A percentile compares a stretch with the other conserved stretches of the same genome.
These are phyloP conservation scores for Coelopa pilipes DNA, from an alignment of 2,888 invertebrate genomes.

Conservation along the genomic window DNA sequence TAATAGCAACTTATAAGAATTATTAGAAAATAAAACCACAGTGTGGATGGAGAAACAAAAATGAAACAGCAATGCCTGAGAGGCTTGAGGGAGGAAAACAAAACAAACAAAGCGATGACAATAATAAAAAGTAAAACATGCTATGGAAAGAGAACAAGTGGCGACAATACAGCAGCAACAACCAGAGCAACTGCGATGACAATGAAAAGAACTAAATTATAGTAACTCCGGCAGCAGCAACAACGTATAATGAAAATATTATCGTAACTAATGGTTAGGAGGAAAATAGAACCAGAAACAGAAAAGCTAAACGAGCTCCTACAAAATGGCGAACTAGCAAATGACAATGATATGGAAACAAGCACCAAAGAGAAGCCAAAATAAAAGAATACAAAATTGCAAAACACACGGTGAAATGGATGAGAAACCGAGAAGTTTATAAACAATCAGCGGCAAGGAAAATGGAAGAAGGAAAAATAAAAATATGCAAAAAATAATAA, in stretches of 20 bases:
- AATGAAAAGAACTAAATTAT: not conserved
- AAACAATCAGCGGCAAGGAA: constrained; percentile 4
- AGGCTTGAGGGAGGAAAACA: not conserved
- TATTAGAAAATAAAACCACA: too few relatives aligned
- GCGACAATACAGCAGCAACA: constrained; percentile 6
- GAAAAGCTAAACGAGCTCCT: not conserved
- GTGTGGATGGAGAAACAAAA: too few relatives aligned
- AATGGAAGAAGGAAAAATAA: constrained; percentile 32
- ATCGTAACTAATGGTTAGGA: constrained; percentile 15
- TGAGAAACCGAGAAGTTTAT: constrained; percentile 7
- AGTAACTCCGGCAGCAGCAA: not conserved
- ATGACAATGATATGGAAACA: constrained; percentile 32
- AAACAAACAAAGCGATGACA: not conserved
- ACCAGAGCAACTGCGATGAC: constrained; percentile 25
- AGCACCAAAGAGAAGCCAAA: not conserved
- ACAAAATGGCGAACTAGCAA: constrained; percentile 38
- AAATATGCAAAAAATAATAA: constrained; percentile 20
- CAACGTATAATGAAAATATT: constrained; percentile 21
- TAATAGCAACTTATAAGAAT: too few relatives aligned
- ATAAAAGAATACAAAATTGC: constrained; percentile 33
- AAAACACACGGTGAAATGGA: constrained; percentile 16
- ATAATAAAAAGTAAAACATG: constrained; percentile 14
- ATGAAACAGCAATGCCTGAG: too few relatives aligned
- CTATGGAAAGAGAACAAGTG: not conserved
- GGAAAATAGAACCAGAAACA: constrained; percentile 36